Percentiles rank a stretch among this genome's conserved stretches.
Conservation (phyloP, 2,888 invertebrate genomes). For the Erpobdella octoculata region DNA sequence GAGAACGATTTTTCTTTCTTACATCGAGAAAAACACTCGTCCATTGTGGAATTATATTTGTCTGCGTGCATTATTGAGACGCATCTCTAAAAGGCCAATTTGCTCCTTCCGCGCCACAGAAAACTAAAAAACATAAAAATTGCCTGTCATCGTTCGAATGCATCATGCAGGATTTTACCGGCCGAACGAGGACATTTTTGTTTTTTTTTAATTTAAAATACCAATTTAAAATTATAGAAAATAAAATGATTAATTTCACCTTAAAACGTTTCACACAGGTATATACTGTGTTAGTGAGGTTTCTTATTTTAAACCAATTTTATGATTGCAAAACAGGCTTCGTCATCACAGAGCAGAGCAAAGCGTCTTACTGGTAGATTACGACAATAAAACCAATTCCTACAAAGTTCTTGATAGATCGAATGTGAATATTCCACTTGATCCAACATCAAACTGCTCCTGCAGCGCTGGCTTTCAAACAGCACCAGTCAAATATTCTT, state of each 20-base stretch:
- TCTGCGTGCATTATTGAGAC: neutral
- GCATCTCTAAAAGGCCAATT: slow-evolving; percentile 7
- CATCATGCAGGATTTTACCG: too few relatives aligned
- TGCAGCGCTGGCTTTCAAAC: neutral
- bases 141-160: too few relatives aligned
- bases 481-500: neutral
- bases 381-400: slow-evolving; percentile 16
- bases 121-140: too few relatives aligned
- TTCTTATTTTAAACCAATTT: too few relatives aligned
- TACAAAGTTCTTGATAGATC: slow-evolving; percentile 15
- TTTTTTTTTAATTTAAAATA: too few relatives aligned
- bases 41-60: neutral
- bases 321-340: too few relatives aligned
- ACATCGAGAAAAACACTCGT: neutral
- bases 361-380: slow-evolving; percentile 24
- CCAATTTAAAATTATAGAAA: too few relatives aligned
- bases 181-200: too few relatives aligned
- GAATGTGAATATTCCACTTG: neutral
- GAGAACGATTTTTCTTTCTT: neutral
- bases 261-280: too few relatives aligned
- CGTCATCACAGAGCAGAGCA: slow-evolving; percentile 12
- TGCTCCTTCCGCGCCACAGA: too few relatives aligned
- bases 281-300: too few relatives aligned
- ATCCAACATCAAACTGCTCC: neutral
- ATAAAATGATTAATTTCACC: too few relatives aligned